phyloP scores from a whole-genome alignment of 2,113 vertebrate species.

The Cyprinus carpio region DNA sequence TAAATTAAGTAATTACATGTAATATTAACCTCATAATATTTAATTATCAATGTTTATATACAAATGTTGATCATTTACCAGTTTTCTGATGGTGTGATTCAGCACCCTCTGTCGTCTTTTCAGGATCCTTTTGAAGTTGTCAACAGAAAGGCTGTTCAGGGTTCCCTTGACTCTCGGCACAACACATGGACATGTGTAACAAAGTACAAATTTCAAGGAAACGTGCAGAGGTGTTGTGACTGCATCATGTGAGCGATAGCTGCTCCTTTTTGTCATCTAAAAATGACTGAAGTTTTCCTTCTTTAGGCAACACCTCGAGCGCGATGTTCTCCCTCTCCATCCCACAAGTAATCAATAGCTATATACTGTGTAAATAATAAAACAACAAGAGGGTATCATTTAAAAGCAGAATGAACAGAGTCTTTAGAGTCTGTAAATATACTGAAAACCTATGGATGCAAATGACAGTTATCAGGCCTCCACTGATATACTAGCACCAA shows the following conservation, averaged over 20 bases:
- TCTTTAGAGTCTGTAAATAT: too few species aligned
- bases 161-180: neutral
- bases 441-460: too few species aligned
- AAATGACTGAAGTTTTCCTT: neutral
- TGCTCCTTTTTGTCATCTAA: neutral
- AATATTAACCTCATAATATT: neutral
- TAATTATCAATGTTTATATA: neutral
- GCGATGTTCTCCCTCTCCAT: neutral
- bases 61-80: neutral
- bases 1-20: neutral
- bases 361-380: too few species aligned
- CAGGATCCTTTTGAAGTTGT: neutral
- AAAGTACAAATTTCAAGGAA: neutral
- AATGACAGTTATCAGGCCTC: too few species aligned
- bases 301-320: neutral
- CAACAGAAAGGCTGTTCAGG: neutral
- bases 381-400: too few species aligned
- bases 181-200: neutral
- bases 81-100: neutral
- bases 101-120: neutral
- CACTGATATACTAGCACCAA: neutral
- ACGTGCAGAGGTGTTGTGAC: neutral
- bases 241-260: neutral
- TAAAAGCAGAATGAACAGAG: too few species aligned
- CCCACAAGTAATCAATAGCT: neutral